Base-by-base conservation (phyloP, 2,888 invertebrate species). In the Melanargia galathea region DNA sequence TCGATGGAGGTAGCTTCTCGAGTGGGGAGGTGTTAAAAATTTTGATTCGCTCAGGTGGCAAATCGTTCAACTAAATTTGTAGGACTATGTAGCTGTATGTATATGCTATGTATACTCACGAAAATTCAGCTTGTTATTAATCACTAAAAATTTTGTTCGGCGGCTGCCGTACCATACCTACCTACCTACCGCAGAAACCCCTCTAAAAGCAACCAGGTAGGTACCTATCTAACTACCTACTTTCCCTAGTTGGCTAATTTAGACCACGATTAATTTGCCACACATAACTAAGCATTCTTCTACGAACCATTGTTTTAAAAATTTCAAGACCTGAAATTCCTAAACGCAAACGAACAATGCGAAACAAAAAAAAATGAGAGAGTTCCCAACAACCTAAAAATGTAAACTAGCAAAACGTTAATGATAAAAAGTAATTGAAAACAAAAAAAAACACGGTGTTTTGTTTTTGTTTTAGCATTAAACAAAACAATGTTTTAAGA, bases 401-500 rank as follows among this genome's bases (percentile, higher is more conserved):
- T 24, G 18, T 18, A 45, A 60, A 60, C 58, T 58, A 65, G 56
- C 63, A 61, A 62, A 61, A 61, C n/a, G 63, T 67, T 60, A 46
- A 61, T 58, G 58, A 62, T 62, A 64, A 64, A 66, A 62, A 62
- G 64, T 62, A 60, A 65, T 65, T 43, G 49, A 8, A 43, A 43
- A n/a, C n/a, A n/a, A n/a, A 54, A 60, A 64, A 63, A 65, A 60
- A 58, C 30, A 51, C 8, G 1, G 22, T 26, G 49, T 46, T 40
- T 60, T 67, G 64, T 66, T 64, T 65, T 63, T 63, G 66, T 66
- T 48, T 61, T 62, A 57, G 45, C 45, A 38, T 63, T 58, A 64
- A 68, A 65, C 52, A 77, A 76, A 75, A 73, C 74, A 78, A 74
- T 77, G 74, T 77, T 76, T 68, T 70, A 74, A 75, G 74, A 76